phyloP scores from a whole-genome alignment of 2,113 vertebrate species.

The Brachirus orientalis region DNA sequence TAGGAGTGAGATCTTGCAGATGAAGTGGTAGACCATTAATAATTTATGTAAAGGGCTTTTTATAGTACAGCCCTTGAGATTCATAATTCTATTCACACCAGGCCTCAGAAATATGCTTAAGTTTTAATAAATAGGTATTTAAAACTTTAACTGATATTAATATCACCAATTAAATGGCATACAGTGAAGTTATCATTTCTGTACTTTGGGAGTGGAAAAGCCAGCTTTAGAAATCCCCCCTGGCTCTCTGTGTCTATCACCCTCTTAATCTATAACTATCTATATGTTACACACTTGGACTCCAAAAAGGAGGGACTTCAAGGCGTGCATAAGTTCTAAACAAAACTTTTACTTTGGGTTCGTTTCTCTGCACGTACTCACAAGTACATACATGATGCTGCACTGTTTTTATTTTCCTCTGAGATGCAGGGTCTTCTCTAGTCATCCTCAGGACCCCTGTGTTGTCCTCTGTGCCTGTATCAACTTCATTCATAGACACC shows the following conservation, averaged over 20 bases:
- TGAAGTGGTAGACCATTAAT: constrained; percentile 80
- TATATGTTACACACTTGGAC: no score
- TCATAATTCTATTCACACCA: constrained; percentile 81
- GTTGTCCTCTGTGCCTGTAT: no score
- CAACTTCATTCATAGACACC: no score
- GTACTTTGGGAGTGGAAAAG: constrained; percentile 58
- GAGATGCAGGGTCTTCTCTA: no score
- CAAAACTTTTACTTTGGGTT: no score
- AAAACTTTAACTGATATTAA: constrained; percentile 86
- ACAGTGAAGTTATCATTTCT: constrained; percentile 74
- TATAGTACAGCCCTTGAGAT: constrained; percentile 81
- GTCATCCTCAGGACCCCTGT: no score
- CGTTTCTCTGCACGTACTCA: no score
- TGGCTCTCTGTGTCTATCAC: constrained; percentile 22
- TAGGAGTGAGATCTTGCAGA: constrained; percentile 74
- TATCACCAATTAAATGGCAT: constrained; percentile 79
- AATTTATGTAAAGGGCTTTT: constrained; percentile 81
- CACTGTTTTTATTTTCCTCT: no score
- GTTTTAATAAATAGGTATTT: constrained; percentile 84
- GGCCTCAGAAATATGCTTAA: constrained; percentile 67
- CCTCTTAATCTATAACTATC: no score
- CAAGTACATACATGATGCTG: no score
- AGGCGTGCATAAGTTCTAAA: no score
- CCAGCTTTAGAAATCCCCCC: constrained; percentile 47
- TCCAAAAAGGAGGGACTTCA: no score